Evolutionary conservation across 35 echinoderm and acorn worm genomes (phyloP).

Genomic region (Ophiothrix spiculata): DNA sequence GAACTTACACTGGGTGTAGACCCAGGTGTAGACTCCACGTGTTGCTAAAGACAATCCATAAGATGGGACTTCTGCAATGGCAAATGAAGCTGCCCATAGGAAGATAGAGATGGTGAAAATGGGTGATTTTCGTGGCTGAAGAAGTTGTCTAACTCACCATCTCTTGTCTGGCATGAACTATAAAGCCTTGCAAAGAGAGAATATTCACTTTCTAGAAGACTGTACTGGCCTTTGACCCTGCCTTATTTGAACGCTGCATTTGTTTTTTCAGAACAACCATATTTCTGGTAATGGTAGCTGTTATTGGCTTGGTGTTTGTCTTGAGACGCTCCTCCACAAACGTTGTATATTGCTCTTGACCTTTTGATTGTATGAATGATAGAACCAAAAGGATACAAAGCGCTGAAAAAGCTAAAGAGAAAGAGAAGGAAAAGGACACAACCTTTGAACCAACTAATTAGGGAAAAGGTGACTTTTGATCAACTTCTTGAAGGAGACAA

Average conservation of each 20-base stretch:
- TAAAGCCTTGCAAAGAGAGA: conserved; percentile 40
- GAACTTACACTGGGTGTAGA: background rate
- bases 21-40: background rate
- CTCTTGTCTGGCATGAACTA: conserved; percentile 25
- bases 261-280: background rate
- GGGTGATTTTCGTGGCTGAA: conserved; percentile 53
- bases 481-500: too few relatives aligned
- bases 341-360: conserved; percentile 28
- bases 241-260: background rate
- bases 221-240: background rate
- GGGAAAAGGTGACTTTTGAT: too few relatives aligned
- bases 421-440: too few relatives aligned
- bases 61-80: too few relatives aligned
- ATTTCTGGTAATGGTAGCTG: conserved; percentile 28
- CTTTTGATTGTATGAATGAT: background rate
- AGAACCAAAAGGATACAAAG: too few relatives aligned
- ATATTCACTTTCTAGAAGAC: conserved; percentile 17
- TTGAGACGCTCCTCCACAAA: conserved; percentile 25
- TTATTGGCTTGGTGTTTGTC: conserved; percentile 28
- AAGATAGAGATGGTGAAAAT: too few relatives aligned
- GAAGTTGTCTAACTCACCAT: conserved; percentile 31
- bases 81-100: conserved; percentile 26
- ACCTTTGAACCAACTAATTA: too few relatives aligned
- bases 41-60: conserved; percentile 3
- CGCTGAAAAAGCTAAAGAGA: too few relatives aligned